These are phyloP conservation scores for Ericerus pela DNA, from an alignment of 1,140 invertebrate genomes.

Conservation along the genomic window DNA sequence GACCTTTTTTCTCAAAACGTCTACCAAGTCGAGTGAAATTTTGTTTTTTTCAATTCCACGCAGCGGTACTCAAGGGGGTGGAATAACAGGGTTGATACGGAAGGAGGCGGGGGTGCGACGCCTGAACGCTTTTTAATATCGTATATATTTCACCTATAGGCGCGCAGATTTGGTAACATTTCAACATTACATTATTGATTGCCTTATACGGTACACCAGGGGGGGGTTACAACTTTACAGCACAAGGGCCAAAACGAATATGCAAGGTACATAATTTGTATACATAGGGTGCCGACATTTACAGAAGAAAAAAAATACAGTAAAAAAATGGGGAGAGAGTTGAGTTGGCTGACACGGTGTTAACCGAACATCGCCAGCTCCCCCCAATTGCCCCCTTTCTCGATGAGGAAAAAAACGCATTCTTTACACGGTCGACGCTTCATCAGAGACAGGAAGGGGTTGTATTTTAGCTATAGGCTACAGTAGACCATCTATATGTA, in stretches of 20 bases:
- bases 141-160: slow-evolving; percentile 2
- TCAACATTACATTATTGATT: slow-evolving; percentile 1
- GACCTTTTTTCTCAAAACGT: no score
- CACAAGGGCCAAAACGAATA: not conserved
- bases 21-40: no score
- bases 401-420: slow-evolving; percentile 4
- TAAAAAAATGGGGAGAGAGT: no score
- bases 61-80: no score
- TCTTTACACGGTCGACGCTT: not conserved
- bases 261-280: slow-evolving; percentile 8
- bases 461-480: slow-evolving; percentile 4
- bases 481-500: no score
- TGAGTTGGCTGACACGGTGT: slow-evolving; percentile 1
- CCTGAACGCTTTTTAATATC: no score
- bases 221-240: no score
- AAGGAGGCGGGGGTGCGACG: no score
- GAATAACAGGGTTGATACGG: no score
- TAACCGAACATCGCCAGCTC: not conserved
- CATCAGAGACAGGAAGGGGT: slow-evolving; percentile 6
- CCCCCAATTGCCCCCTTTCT: no score
- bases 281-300: not conserved
- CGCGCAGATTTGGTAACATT: slow-evolving; percentile 2
- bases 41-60: no score
- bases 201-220: not conserved
- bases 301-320: no score